Evolutionary conservation across 2,113 vertebrate species (phyloP), one percentile per base, ranked within the genome.

Genomic region (Stictonetta naevosa): DNA sequence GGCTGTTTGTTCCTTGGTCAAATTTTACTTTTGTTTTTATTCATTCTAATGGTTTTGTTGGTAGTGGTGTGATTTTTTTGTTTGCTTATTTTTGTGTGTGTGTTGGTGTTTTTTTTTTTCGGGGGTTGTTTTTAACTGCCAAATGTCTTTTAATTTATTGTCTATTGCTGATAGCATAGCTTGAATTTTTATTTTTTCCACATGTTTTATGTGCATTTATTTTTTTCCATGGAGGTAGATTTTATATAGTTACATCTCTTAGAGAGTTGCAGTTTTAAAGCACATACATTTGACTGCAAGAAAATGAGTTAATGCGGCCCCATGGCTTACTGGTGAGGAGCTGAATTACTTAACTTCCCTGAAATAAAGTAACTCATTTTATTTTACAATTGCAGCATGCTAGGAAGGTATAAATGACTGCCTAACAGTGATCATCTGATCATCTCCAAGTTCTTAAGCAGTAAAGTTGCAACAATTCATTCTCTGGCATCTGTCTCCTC

Each of bases 331-430:
- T 63, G 56, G 69, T 93, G 83, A 87, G 89, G 80, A 92, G 52
- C 17, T 8, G 69, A 91, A 58, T 89, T 84, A 56, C 69, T 92
- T 90, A 84, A 72, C 69, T 60, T 89, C 74, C 73, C 38, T 84
- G 48, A 89, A 84, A 88, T 87, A 95, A 88, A 95, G 77, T 40
- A 92, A 33, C 48, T 91, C 20, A 66, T 95, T 88, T 91, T 82
- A 42, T 84, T 93, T 93, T 91, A 58, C 94, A 75, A 50, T 92
- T 96, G 76, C 68, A 93, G 26, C 88, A 81, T 72, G 73, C 34
- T 86, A 10, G 1, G 56, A 85, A 86, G 44, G 56, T 42, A 33
- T 42, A 95, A 94, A 62, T 67, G 80, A 77, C 56, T 92, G 80
- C 73, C 68, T 88, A 75, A 59, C 28, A 83, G 80, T 19, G 1